A percentile compares a stretch with the other conserved stretches of the same genome.
These are phyloP conservation scores for Ylistrum balloti DNA, from an alignment of 1,140 invertebrate species.

Conservation along the genomic window DNA sequence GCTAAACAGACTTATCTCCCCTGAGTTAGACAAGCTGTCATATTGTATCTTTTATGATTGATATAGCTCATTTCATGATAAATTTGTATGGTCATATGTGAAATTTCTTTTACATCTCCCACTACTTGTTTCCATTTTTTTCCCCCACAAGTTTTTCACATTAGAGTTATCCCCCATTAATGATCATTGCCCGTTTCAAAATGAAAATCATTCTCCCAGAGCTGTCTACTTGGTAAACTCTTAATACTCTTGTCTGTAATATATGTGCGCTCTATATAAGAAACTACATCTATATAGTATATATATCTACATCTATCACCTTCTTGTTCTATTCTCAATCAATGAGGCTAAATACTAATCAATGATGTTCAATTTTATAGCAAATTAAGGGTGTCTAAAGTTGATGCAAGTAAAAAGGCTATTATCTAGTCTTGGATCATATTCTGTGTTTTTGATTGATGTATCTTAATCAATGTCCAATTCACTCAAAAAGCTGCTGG, in stretches of 20 bases:
- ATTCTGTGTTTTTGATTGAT: not conserved
- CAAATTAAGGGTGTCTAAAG: not conserved
- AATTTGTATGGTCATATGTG: not conserved
- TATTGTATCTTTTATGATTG: not conserved
- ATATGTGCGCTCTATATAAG: not conserved
- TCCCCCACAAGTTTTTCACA: not conserved
- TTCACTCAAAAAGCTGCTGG: not conserved
- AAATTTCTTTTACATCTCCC: not conserved
- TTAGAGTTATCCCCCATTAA: conserved; percentile 18
- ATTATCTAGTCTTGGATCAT: not conserved
- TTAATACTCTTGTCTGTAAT: not conserved
- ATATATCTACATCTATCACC: not conserved
- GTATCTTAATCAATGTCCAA: conserved; percentile 28
- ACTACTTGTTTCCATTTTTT: not conserved
- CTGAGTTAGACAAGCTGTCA: not conserved
- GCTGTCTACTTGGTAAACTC: not conserved
- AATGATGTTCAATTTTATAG: not conserved
- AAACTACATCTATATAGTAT: conserved; percentile 16
- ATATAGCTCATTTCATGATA: not conserved
- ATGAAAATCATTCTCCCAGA: not conserved
- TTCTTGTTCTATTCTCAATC: not conserved
- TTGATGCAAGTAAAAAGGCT: conserved; percentile 6
- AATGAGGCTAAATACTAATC: not conserved
- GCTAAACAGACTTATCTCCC: conserved; percentile 38
- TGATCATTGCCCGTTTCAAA: not conserved